Evolutionary conservation across 2,113 vertebrate species (phyloP).

Genomic region (Bombycilla garrulus): DNA sequence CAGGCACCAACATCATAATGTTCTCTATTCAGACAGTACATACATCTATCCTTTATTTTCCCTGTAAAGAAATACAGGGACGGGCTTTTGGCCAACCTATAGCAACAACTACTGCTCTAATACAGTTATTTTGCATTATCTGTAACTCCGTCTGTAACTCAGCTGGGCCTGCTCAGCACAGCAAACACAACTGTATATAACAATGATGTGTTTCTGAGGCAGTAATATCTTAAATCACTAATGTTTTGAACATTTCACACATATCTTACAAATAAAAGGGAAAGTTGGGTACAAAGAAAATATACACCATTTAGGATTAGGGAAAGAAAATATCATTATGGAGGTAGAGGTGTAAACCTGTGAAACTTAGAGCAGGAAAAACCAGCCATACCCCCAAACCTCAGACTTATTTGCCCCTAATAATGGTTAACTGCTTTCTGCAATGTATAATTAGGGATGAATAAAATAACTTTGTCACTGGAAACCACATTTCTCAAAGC

Average conservation of each 20-base stretch:
- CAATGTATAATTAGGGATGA: not conserved
- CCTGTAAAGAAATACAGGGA: not conserved
- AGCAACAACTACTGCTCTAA: not conserved
- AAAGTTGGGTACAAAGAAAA: not conserved
- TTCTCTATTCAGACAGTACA: not conserved
- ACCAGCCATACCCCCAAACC: not conserved
- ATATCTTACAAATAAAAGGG: not conserved
- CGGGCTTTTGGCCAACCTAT: not conserved
- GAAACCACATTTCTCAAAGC: not conserved
- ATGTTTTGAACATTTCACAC: not conserved
- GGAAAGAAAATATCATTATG: not conserved
- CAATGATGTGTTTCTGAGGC: not conserved
- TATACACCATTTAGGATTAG: not conserved
- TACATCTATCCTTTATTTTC: not conserved
- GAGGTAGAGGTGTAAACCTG: not conserved
- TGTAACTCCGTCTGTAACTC: not conserved
- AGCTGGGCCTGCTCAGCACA: not conserved
- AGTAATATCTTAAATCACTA: not conserved
- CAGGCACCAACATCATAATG: not conserved
- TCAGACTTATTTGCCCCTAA: not conserved
- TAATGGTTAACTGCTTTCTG: not conserved
- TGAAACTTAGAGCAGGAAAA: not conserved
- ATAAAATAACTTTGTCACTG: not conserved
- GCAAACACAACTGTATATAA: not conserved
- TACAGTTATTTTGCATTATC: not conserved